A percentile compares a stretch with the other conserved stretches of the same genome.
These are phyloP conservation scores for Hydriomena furcata DNA, from an alignment of 2,888 invertebrate species.

Conservation along the genomic window DNA sequence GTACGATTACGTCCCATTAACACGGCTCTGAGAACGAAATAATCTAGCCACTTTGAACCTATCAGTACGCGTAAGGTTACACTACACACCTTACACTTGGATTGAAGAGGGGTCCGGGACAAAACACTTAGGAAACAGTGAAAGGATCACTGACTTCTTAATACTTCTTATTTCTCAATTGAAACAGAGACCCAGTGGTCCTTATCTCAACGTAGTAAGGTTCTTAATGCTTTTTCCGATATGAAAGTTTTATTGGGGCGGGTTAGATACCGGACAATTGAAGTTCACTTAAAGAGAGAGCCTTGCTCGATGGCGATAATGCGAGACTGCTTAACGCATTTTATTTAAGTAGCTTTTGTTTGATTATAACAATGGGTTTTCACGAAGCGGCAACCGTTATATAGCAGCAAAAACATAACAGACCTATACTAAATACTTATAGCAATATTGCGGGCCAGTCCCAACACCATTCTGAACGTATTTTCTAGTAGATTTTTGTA, in stretches of 20 bases:
- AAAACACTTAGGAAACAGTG: not conserved
- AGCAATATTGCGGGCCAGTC: no score
- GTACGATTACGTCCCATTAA: no score
- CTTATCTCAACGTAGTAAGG: conserved; percentile 1
- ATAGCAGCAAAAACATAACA: no score
- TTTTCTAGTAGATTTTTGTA: no score
- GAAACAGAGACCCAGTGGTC: no score
- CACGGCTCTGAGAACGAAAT: no score
- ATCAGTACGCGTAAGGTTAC: not conserved
- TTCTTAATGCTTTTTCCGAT: not conserved
- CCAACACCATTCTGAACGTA: no score
- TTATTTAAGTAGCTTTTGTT: not conserved
- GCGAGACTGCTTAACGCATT: conserved; percentile 2
- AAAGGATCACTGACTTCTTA: not conserved
- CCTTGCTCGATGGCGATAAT: not conserved
- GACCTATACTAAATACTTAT: no score
- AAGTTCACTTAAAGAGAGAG: conserved; percentile 5
- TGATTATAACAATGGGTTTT: not conserved
- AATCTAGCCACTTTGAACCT: not conserved
- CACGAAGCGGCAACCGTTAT: no score
- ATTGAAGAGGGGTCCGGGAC: no score
- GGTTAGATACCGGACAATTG: conserved; percentile 1
- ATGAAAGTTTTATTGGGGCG: not conserved
- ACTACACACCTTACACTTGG: no score
- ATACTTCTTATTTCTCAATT: no score